These are phyloP conservation scores for Astyanax mexicanus DNA, from an alignment of 2,797 vertebrate species.

Conservation along the genomic window DNA sequence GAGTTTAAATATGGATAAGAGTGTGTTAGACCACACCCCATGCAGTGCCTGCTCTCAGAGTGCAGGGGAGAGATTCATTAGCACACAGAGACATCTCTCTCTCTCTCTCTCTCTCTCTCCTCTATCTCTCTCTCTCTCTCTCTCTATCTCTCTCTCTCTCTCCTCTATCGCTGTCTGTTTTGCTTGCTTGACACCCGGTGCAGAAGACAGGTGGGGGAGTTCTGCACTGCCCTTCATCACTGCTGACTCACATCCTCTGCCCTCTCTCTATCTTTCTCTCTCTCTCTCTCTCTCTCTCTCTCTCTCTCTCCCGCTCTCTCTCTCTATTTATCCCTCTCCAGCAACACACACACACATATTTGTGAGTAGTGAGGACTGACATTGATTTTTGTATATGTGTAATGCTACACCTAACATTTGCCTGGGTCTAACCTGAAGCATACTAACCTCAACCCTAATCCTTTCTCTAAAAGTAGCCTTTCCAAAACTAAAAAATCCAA, in stretches of 20 bases:
- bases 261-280: background rate
- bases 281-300: too few relatives aligned
- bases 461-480: too few relatives aligned
- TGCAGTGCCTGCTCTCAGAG: slow-evolving; percentile 4
- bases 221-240: slow-evolving; percentile 48
- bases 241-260: slow-evolving; percentile 27
- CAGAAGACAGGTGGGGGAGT: slow-evolving; percentile 31
- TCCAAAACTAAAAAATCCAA: too few relatives aligned
- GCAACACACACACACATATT: background rate
- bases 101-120: slow-evolving; percentile 12
- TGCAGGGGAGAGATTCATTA: slow-evolving; percentile 16
- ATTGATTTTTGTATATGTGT: too few relatives aligned
- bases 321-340: too few relatives aligned
- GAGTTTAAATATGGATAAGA: background rate
- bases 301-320: too few relatives aligned
- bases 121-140: slow-evolving; percentile 14
- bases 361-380: too few relatives aligned
- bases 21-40: slow-evolving; percentile 34
- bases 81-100: slow-evolving; percentile 12
- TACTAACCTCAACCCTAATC: too few relatives aligned
- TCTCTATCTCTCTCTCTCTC: slow-evolving; percentile 9
- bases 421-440: too few relatives aligned
- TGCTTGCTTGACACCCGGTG: too few relatives aligned
- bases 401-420: too few relatives aligned
- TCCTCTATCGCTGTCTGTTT: slow-evolving; percentile 32